phyloP scores from a whole-genome alignment of 1,140 invertebrate genomes.

The Trinorchestia longiramus region DNA sequence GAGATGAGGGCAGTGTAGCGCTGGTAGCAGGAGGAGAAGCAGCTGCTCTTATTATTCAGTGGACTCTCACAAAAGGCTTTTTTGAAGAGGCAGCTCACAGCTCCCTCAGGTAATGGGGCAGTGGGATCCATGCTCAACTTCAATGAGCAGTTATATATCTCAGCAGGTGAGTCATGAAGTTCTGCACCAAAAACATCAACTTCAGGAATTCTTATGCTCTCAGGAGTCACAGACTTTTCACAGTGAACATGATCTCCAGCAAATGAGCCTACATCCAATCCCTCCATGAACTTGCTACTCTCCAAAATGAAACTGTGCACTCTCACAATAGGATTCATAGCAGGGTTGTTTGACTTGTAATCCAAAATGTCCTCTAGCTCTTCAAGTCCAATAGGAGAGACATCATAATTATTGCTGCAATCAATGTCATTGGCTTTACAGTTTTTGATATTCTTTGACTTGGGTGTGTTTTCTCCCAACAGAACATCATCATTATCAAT shows the following conservation, averaged over 20 bases:
- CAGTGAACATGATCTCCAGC: background rate
- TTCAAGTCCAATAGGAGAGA: background rate
- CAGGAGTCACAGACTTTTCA: background rate
- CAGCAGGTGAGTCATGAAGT: background rate
- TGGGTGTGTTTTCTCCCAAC: background rate
- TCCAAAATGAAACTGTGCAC: background rate
- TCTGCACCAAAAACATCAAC: background rate
- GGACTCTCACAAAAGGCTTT: background rate
- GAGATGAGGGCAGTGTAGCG: constrained; percentile 1
- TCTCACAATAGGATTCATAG: background rate
- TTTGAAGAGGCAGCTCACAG: background rate
- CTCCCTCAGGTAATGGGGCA: background rate
- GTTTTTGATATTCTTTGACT: background rate
- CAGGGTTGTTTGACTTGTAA: background rate
- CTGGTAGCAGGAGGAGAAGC: constrained; percentile 21
- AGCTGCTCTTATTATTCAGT: background rate
- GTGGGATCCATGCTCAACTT: constrained; percentile 16
- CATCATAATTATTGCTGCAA: background rate
- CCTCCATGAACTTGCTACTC: background rate
- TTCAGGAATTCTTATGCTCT: background rate
- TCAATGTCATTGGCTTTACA: too few relatives aligned
- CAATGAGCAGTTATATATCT: background rate
- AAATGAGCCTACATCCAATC: background rate
- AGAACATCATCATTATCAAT: background rate
- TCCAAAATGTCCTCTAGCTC: background rate